Evolutionary conservation across 2,797 vertebrate species (phyloP).

Genomic region (Parotocinclus haroldoi): DNA sequence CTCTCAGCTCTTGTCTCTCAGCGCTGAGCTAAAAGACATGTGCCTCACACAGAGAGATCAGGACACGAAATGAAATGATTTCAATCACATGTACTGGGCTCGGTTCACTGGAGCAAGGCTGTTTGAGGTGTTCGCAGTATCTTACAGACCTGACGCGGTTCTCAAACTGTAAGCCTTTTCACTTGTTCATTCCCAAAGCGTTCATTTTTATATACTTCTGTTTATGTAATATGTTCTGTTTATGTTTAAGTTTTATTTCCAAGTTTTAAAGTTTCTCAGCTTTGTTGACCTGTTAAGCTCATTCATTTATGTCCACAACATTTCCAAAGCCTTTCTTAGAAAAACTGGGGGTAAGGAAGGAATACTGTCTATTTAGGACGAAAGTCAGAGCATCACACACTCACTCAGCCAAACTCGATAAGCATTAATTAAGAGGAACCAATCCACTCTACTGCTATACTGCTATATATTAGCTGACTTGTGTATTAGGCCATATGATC

Average conservation of each 20-base stretch:
- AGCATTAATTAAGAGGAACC: no score
- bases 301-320: neutral
- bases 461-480: no score
- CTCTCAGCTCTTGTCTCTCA: neutral
- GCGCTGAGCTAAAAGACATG: slow-evolving; percentile 11
- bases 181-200: no score
- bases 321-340: no score
- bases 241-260: neutral
- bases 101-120: slow-evolving; percentile 18
- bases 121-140: slow-evolving; percentile 10
- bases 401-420: no score
- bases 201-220: no score
- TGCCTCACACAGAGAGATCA: slow-evolving; percentile 15
- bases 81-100: slow-evolving; percentile 28
- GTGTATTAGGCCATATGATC: no score
- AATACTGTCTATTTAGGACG: no score
- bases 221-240: no score
- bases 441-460: no score
- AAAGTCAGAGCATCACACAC: no score
- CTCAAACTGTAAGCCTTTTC: slow-evolving; percentile 4
- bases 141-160: neutral
- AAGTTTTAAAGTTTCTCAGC: neutral
- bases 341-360: no score
- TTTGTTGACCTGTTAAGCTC: neutral
- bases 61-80: slow-evolving; percentile 23